Percentiles rank a stretch among this genome's conserved stretches.
Evolutionary conservation across 2,113 vertebrate genomes (phyloP).

Genomic region (Mormyrus iriodes): DNA sequence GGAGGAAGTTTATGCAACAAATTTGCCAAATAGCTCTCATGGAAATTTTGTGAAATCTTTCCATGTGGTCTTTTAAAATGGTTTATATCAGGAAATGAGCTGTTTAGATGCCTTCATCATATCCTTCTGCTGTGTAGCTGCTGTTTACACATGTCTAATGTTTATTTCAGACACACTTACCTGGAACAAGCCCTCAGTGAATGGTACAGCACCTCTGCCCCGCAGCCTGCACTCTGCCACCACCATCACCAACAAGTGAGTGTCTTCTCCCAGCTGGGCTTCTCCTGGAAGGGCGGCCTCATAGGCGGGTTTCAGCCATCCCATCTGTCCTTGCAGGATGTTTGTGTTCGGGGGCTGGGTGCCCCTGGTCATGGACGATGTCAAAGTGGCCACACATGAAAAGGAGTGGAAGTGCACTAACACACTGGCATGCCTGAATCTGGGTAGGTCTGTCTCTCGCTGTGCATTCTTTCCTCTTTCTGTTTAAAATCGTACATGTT

Average conservation of each 20-base stretch:
- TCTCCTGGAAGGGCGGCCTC: background rate
- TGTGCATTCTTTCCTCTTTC: background rate
- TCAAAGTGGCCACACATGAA: slow-evolving; percentile 83
- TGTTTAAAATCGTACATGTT: background rate
- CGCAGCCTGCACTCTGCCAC: slow-evolving; percentile 79
- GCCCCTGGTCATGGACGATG: slow-evolving; percentile 82
- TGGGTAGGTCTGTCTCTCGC: slow-evolving; percentile 52
- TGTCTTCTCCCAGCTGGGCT: background rate
- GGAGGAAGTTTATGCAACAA: background rate
- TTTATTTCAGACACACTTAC: slow-evolving; percentile 66
- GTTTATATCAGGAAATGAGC: background rate
- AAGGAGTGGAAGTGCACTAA: slow-evolving; percentile 90
- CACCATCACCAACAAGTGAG: slow-evolving; percentile 77
- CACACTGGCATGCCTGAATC: slow-evolving; percentile 78
- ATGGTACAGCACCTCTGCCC: slow-evolving; percentile 70
- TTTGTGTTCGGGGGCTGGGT: slow-evolving; percentile 85
- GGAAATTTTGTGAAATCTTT: background rate
- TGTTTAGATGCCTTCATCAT: background rate
- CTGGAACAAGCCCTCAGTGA: slow-evolving; percentile 72
- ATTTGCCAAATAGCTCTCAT: background rate
- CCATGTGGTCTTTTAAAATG: background rate
- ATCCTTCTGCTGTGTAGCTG: background rate
- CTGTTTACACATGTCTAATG: background rate
- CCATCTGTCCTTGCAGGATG: slow-evolving; percentile 60
- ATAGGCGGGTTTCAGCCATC: background rate